These are phyloP conservation scores for Bicyclus anynana DNA, from an alignment of 1,140 invertebrate genomes.

Conservation along the genomic window DNA sequence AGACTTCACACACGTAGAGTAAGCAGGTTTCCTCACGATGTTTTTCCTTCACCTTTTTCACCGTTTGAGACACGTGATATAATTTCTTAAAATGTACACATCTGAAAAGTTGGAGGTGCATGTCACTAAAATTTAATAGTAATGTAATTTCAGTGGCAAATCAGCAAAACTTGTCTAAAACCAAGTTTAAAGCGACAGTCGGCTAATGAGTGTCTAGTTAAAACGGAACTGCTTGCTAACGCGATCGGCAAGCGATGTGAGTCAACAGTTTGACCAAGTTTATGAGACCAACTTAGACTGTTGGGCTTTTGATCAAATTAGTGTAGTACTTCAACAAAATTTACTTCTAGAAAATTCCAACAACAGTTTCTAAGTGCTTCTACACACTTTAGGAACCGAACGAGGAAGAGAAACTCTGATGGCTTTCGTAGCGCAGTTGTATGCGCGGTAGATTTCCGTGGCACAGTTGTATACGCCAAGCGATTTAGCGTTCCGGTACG, in stretches of 20 bases:
- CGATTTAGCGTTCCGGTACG: too few relatives aligned
- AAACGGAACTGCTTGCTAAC: conserved; percentile 35
- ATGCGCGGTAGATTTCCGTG: too few relatives aligned
- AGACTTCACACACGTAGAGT: too few relatives aligned
- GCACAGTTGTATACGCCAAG: too few relatives aligned
- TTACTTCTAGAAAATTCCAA: not conserved
- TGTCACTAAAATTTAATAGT: not conserved
- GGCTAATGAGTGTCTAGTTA: conserved; percentile 38
- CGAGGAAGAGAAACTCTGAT: too few relatives aligned
- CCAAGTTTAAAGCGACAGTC: conserved; percentile 19
- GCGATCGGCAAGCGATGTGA: conserved; percentile 29
- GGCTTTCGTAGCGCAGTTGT: too few relatives aligned
- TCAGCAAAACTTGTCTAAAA: conserved; percentile 9
- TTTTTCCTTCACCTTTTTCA: too few relatives aligned
- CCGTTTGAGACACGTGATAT: too few relatives aligned
- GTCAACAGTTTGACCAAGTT: conserved; percentile 34
- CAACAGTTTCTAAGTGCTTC: not conserved
- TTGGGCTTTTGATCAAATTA: conserved; percentile 55
- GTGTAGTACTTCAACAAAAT: conserved; percentile 14
- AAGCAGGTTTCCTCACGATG: too few relatives aligned
- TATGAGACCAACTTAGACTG: conserved; percentile 37
- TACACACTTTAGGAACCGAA: too few relatives aligned
- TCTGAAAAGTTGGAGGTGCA: too few relatives aligned
- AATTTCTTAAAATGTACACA: too few relatives aligned
- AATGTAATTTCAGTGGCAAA: conserved; percentile 1